phyloP scores from a whole-genome alignment of 2,113 vertebrate genomes.

The Petrocephalus zakoni region DNA sequence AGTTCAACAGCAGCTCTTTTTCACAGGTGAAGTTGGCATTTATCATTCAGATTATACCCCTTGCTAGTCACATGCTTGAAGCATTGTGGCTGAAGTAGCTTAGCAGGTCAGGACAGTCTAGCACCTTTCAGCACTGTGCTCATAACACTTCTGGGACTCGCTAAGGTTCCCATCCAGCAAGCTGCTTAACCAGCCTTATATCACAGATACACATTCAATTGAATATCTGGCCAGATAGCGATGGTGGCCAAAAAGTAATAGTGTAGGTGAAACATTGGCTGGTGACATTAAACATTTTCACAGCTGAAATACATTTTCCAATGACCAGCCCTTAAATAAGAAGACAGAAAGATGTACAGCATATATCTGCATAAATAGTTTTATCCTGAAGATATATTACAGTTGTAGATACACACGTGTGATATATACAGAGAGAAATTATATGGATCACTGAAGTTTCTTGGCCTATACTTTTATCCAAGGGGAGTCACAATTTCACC shows the following conservation, averaged over 20 bases:
- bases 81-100: neutral
- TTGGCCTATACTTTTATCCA: neutral
- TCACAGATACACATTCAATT: neutral
- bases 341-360: neutral
- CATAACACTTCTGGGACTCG: neutral
- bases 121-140: neutral
- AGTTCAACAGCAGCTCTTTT: neutral
- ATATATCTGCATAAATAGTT: neutral
- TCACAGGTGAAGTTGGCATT: neutral
- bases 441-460: neutral
- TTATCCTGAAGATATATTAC: slow-evolving; percentile 2
- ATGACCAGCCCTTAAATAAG: neutral
- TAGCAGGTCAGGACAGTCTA: neutral
- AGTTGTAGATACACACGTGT: neutral
- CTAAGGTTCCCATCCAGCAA: neutral
- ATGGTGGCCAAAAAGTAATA: neutral
- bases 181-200: neutral
- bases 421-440: neutral
- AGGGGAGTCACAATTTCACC: neutral
- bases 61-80: neutral
- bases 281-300: neutral
- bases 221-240: neutral
- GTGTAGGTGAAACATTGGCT: neutral
- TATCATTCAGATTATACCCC: neutral
- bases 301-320: neutral